A percentile compares a stretch with the other conserved stretches of the same genome.
Evolutionary conservation across 2,888 invertebrate genomes (phyloP).

Genomic region (Parasteatoda lunata): DNA sequence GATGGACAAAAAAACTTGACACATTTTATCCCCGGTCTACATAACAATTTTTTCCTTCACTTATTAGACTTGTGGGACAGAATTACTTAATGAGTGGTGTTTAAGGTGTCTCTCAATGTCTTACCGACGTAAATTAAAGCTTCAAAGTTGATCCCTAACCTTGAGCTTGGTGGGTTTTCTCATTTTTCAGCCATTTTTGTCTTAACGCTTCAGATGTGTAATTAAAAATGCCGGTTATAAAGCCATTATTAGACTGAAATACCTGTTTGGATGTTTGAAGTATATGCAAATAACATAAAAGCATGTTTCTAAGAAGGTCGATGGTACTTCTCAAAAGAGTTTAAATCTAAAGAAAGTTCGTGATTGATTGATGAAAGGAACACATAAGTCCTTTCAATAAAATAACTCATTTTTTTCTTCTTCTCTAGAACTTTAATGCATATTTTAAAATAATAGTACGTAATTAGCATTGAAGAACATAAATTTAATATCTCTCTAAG

Average conservation of each 20-base stretch:
- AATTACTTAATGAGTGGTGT: conserved; percentile 46
- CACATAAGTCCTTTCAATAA: too few species aligned
- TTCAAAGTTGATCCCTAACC: conserved; percentile 33
- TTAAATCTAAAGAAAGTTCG: too few species aligned
- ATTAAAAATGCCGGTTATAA: conserved; percentile 16
- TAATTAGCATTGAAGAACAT: too few species aligned
- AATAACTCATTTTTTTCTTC: too few species aligned
- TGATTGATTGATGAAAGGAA: too few species aligned
- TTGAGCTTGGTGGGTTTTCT: conserved; percentile 22
- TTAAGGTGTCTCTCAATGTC: conserved; percentile 54
- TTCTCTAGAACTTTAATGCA: too few species aligned
- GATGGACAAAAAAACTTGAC: conserved; percentile 33
- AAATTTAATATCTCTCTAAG: too few species aligned
- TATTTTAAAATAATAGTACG: too few species aligned
- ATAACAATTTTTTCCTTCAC: neutral
- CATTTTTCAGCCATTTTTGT: neutral
- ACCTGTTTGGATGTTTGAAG: neutral
- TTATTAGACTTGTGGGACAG: conserved; percentile 8
- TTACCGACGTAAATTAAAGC: conserved; percentile 19
- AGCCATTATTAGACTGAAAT: neutral
- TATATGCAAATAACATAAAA: too few species aligned
- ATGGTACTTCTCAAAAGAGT: too few species aligned
- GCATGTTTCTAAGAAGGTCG: too few species aligned
- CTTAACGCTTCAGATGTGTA: conserved; percentile 2
- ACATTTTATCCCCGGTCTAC: conserved; percentile 33